A percentile compares a stretch with the other conserved stretches of the same genome.
These are phyloP conservation scores for Halichondria panicea DNA, from an alignment of 37 sponge, comb jelly and placozoan species.

Conservation along the genomic window DNA sequence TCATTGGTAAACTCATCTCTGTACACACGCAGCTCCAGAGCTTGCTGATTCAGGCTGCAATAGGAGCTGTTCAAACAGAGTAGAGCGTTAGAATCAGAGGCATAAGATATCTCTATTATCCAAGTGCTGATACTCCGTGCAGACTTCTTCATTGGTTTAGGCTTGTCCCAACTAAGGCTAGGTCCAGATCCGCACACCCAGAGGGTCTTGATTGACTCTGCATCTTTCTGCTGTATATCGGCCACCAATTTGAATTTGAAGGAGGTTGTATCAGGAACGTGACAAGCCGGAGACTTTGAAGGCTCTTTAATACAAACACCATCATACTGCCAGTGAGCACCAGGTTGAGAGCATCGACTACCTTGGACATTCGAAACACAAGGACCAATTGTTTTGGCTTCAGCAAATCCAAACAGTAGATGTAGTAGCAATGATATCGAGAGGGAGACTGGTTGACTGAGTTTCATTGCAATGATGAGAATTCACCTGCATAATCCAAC, in stretches of 20 bases:
- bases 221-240: conserved; percentile 1
- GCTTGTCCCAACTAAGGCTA: conserved; percentile 54
- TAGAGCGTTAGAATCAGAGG: conserved; percentile 27
- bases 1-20: conserved; percentile 27
- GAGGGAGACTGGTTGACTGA: no score
- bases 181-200: conserved; percentile 76
- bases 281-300: neutral
- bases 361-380: conserved; percentile 22
- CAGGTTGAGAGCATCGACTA: neutral
- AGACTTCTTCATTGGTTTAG: conserved; percentile 45
- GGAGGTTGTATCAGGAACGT: conserved; percentile 24
- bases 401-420: no score
- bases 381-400: no score
- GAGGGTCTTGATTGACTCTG: conserved; percentile 10
- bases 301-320: conserved; percentile 6
- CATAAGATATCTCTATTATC: conserved; percentile 42
- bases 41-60: conserved; percentile 51
- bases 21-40: conserved; percentile 71
- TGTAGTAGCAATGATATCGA: no score
- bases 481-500: no score
- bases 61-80: conserved; percentile 29
- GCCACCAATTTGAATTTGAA: conserved; percentile 15
- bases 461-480: no score
- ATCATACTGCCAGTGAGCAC: conserved; percentile 39
- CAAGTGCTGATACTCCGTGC: conserved; percentile 29